These are phyloP conservation scores for Pecten maximus DNA, from an alignment of 2,888 invertebrate species.

Conservation along the genomic window DNA sequence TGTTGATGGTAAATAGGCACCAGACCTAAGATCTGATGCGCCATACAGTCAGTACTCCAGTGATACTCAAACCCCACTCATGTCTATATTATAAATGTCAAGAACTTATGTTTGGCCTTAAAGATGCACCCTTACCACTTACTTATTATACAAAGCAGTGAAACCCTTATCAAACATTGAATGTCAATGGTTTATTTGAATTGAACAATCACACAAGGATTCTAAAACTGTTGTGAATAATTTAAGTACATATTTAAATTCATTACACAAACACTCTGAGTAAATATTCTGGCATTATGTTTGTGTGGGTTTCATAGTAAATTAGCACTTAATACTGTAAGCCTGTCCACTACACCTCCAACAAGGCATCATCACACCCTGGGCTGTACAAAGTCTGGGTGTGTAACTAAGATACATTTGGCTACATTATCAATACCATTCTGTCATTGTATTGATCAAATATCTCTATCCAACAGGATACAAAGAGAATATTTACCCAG, in stretches of 20 bases:
- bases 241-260: conserved; percentile 8
- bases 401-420: not conserved
- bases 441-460: not conserved
- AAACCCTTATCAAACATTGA: not conserved
- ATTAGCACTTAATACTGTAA: not conserved
- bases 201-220: not conserved
- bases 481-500: conserved; percentile 11
- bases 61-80: not conserved
- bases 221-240: not conserved
- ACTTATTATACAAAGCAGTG: not conserved
- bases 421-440: not conserved
- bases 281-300: not conserved
- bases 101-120: not conserved
- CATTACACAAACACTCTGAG: not conserved
- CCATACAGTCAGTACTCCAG: not conserved
- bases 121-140: not conserved
- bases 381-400: not conserved
- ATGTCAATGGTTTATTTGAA: conserved; percentile 4
- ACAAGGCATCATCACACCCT: not conserved
- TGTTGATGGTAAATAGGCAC: not conserved
- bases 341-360: not conserved
- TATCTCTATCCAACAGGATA: not conserved
- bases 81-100: not conserved
- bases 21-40: not conserved
- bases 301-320: not conserved